Evolutionary conservation across 1,140 invertebrate species (phyloP).

Genomic region (Drosophila kurseongensis): DNA sequence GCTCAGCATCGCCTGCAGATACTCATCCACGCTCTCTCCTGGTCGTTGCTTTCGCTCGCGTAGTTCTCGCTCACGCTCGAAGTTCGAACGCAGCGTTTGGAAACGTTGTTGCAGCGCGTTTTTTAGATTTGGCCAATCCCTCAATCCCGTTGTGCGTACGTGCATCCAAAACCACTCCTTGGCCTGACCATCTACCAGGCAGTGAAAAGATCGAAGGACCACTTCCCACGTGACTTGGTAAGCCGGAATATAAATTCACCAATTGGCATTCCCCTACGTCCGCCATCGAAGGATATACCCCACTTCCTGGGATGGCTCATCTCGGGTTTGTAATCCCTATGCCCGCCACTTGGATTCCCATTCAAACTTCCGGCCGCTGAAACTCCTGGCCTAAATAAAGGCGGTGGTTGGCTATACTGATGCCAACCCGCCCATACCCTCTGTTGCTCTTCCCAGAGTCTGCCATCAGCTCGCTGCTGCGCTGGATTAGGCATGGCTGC

Average conservation of each 20-base stretch:
- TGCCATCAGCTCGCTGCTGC: neutral
- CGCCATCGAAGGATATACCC: neutral
- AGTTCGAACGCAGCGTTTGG: too few relatives aligned
- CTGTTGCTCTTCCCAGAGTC: neutral
- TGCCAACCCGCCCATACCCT: slow-evolving; percentile 1
- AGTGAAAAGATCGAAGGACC: neutral
- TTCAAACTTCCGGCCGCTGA: neutral
- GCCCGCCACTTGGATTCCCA: neutral
- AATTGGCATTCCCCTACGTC: neutral
- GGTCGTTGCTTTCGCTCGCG: too few relatives aligned
- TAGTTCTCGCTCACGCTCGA: too few relatives aligned
- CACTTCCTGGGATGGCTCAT: neutral
- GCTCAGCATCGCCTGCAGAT: too few relatives aligned
- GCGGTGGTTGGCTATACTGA: slow-evolving; percentile 1
- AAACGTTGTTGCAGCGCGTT: neutral
- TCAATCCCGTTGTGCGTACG: slow-evolving; percentile 1
- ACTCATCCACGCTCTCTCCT: too few relatives aligned
- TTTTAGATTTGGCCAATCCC: neutral
- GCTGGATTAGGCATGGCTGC: neutral
- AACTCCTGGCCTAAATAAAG: neutral
- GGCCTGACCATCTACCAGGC: slow-evolving; percentile 1
- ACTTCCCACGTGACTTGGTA: neutral
- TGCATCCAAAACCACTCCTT: slow-evolving; percentile 1
- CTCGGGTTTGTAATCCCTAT: neutral
- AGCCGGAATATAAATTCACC: slow-evolving; percentile 1